phyloP scores from a whole-genome alignment of 2,113 vertebrate species.

The Bolborhynchus lineola region DNA sequence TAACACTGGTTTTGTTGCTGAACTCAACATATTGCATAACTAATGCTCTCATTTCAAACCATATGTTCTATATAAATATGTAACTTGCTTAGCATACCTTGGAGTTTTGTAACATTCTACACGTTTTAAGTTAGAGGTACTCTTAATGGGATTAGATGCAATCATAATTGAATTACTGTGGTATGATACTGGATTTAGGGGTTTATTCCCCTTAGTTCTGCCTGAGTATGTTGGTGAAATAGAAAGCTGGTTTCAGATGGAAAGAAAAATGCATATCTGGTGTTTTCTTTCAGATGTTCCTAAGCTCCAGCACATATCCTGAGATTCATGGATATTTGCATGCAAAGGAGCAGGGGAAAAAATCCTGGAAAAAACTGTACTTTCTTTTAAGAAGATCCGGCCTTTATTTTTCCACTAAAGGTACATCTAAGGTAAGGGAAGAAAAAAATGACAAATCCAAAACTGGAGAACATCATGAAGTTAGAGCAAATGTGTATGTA shows the following conservation, averaged over 20 bases:
- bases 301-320: constrained; percentile 91
- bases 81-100: constrained; percentile 6
- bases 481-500: neutral
- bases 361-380: constrained; percentile 93
- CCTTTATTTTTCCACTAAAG: constrained; percentile 96
- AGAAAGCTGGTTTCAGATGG: neutral
- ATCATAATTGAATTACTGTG: neutral
- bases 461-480: neutral
- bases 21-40: constrained; percentile 11
- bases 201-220: neutral
- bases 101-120: neutral
- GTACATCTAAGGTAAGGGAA: constrained; percentile 90
- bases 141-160: neutral
- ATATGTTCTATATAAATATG: constrained; percentile 22
- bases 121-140: neutral
- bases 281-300: constrained; percentile 83
- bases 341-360: constrained; percentile 91
- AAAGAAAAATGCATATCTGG: neutral
- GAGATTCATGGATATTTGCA: constrained; percentile 94
- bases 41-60: constrained; percentile 43
- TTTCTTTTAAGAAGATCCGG: constrained; percentile 95
- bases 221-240: neutral
- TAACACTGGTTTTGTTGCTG: neutral
- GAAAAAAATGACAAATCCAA: neutral
- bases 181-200: neutral